Percentiles rank a stretch among this genome's conserved stretches.
These are phyloP conservation scores for Alectura lathami DNA, from an alignment of 2,113 vertebrate genomes.

Conservation along the genomic window DNA sequence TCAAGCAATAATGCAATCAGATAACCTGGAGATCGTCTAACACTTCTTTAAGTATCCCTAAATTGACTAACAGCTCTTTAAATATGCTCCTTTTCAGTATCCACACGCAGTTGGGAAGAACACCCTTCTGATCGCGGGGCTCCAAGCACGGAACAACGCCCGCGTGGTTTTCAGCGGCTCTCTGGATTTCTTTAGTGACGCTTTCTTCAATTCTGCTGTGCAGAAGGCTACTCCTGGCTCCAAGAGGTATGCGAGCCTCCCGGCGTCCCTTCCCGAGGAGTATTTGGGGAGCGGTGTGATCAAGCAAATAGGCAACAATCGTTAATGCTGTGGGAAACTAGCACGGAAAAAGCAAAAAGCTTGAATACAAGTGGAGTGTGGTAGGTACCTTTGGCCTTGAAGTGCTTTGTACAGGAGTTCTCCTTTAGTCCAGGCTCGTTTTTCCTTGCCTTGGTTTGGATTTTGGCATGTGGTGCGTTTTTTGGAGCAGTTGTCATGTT, in stretches of 20 bases:
- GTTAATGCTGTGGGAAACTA: fast-evolving
- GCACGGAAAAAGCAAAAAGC: background rate
- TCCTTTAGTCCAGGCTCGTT: fast-evolving
- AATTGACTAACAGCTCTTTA: fast-evolving
- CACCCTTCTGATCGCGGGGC: constrained; percentile 93
- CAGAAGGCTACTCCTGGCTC: constrained; percentile 90
- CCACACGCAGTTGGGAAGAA: constrained; percentile 97
- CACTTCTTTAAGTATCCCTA: background rate
- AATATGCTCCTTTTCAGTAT: constrained; percentile 72
- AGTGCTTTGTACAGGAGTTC: background rate
- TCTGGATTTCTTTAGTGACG: constrained; percentile 94
- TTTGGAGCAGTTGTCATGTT: fast-evolving
- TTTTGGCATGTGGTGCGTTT: fast-evolving
- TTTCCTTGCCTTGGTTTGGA: background rate
- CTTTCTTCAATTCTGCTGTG: constrained; percentile 93
- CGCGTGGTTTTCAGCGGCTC: constrained; percentile 96
- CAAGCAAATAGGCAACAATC: background rate
- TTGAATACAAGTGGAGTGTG: fast-evolving
- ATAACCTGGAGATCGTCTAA: background rate
- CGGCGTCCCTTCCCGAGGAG: fast-evolving
- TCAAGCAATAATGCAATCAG: background rate
- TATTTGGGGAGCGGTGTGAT: fast-evolving
- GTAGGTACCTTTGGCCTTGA: fast-evolving
- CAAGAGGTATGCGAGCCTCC: constrained; percentile 77
- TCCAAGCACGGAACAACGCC: constrained; percentile 97